Percentiles rank a stretch among this genome's conserved stretches.
Conservation (phyloP, 2,888 invertebrate genomes). For the Cosmopolites sordidus region DNA sequence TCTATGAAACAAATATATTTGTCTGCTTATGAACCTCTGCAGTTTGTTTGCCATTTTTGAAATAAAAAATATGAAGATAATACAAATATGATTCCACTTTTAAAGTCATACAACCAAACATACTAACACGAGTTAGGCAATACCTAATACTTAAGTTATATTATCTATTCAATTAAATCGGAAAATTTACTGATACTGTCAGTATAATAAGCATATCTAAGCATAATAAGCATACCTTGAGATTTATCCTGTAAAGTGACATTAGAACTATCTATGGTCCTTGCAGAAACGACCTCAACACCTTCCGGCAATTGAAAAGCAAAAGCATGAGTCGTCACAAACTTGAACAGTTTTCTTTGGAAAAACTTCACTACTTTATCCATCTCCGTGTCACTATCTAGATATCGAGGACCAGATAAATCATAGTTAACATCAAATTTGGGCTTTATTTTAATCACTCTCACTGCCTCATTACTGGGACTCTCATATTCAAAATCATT, state of each 20-base stretch:
- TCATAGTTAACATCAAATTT: constrained; percentile 15
- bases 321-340: constrained; percentile 38
- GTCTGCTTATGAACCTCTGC: too few species aligned
- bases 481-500: constrained; percentile 30
- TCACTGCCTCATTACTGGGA: constrained; percentile 30
- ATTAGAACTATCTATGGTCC: constrained; percentile 14
- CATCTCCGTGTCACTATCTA: constrained; percentile 34
- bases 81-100: too few species aligned
- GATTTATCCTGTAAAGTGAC: constrained; percentile 10
- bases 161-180: too few species aligned
- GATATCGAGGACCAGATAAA: constrained; percentile 18
- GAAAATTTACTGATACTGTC: too few species aligned
- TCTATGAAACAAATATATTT: too few species aligned
- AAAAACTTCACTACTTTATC: constrained; percentile 40
- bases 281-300: constrained; percentile 29
- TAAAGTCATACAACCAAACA: too few species aligned
- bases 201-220: too few species aligned
- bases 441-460: constrained; percentile 32
- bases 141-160: too few species aligned
- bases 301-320: constrained; percentile 38
- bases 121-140: too few species aligned
- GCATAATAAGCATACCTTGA: too few species aligned
- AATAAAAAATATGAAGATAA: too few species aligned
- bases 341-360: constrained; percentile 35
- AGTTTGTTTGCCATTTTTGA: too few species aligned